These are phyloP conservation scores for Laticauda laticaudata DNA, from an alignment of 2,113 vertebrate genomes.

Conservation along the genomic window DNA sequence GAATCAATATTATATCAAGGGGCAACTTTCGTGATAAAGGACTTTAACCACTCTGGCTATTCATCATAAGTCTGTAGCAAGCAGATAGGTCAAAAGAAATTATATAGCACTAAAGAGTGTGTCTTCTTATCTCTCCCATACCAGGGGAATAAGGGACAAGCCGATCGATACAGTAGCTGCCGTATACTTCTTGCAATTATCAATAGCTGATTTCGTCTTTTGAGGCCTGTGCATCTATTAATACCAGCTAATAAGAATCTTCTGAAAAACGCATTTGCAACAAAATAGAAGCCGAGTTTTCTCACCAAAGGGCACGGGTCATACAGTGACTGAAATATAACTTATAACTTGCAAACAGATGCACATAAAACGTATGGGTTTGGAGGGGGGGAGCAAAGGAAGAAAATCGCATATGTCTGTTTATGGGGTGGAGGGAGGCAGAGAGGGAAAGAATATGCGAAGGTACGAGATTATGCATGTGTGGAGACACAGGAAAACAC, in stretches of 20 bases:
- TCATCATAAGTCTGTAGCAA: conserved; percentile 99
- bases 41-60: conserved; percentile 98
- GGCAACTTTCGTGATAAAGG: conserved; percentile 99
- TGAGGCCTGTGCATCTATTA: conserved; percentile 94
- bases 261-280: conserved; percentile 73
- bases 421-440: not conserved
- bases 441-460: not conserved
- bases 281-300: conserved; percentile 68
- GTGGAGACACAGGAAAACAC: not conserved
- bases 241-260: conserved; percentile 96
- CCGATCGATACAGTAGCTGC: conserved; percentile 97
- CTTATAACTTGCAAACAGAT: not conserved
- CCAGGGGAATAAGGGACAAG: conserved; percentile 98
- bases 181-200: conserved; percentile 99
- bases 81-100: conserved; percentile 99
- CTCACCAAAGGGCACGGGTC: conserved; percentile 45
- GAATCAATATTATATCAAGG: conserved; percentile 99
- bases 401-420: not conserved
- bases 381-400: not conserved
- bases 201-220: conserved; percentile 99
- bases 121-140: conserved; percentile 97
- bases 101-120: conserved; percentile 99
- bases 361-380: not conserved
- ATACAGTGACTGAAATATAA: conserved; percentile 8
- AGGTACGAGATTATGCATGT: too few relatives aligned